Base-by-base conservation (phyloP, 2,113 vertebrate genomes). In the Oplegnathus fasciatus region DNA sequence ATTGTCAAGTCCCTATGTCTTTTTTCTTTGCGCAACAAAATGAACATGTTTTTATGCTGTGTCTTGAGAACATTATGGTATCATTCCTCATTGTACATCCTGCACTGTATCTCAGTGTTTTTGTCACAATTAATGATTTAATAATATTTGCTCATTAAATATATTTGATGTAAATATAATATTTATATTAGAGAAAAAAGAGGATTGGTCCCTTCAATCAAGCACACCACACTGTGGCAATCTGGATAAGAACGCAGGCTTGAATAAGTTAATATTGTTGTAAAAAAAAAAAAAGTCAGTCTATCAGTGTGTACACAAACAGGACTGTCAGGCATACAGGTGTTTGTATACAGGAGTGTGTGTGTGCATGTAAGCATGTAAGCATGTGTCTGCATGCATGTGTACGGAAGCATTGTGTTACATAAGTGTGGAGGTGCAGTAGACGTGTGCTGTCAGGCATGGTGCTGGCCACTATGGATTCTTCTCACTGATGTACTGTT, bases 361-460 rank as follows among this genome's bases (percentile, higher is more conserved):
- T 75, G 40, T 73, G 67, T 71, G 18, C 40, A 37, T 17, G 6
- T 42, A 50, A 70, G 32, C 24, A 52, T 71, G 82, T 55, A n/a
- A 18, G 34, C 74, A 68, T 82, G 66, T 80, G 55, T 30, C 52
- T 86, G 46, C 37, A 26, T 83, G 66, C 70, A 83, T 69, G 77
- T 74, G 78, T 77, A 46, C 74, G 75, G 26, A 14, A 54, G 65
- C 54, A 7, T 70, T 24, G 37, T 55, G 86, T 92, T 93, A 90
- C 83, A 75, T 92, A 92, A 92, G 82, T 88, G 78, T 86, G 82
- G 83, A 76, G 89, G 87, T 86, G 90, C 40, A 22, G 68, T 9
- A 2, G 73, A 82, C 84, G 75, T 34, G 76, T 84, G 79, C 50
- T 87, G 75, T 83, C 78, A 90, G 73, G 80, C 85, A 71, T 77